Conservation (phyloP, 2,888 invertebrate genomes). For the Hydrotaea cyrtoneurina region DNA sequence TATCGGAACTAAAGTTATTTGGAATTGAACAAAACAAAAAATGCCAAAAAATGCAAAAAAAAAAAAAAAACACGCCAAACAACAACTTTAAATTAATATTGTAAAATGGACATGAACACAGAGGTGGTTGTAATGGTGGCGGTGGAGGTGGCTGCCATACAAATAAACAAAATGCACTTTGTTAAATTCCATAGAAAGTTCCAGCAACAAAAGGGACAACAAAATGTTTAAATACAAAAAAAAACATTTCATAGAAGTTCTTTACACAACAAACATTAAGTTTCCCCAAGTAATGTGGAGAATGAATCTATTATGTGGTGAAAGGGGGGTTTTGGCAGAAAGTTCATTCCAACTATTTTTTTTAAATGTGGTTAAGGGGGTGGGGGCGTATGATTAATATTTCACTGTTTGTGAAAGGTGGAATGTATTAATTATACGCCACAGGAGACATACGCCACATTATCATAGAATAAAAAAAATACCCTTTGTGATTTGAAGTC, state of each 20-base stretch:
- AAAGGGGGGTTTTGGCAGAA: neutral
- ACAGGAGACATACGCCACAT: neutral
- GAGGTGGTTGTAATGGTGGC: neutral
- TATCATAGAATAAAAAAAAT: too few species aligned
- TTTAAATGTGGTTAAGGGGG: neutral
- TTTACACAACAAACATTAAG: neutral
- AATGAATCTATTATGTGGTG: neutral
- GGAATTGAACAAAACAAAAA: neutral
- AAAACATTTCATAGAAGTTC: neutral
- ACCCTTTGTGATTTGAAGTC: too few species aligned
- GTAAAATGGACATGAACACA: neutral
- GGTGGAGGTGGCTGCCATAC: neutral
- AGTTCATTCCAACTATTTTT: too few species aligned
- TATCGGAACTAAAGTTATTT: conserved; percentile 8
- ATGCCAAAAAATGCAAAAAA: neutral
- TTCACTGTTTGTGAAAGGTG: neutral
- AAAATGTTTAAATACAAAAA: neutral
- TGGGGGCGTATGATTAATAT: neutral
- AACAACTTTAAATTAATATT: conserved; percentile 15
- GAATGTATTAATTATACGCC: neutral
- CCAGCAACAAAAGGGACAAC: too few species aligned
- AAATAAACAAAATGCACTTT: neutral
- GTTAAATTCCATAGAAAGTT: neutral
- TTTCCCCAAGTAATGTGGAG: neutral
- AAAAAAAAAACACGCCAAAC: neutral